Evolutionary conservation across 23 tunicate genomes (phyloP), one percentile per base, ranked within the genome.

Genomic region (Ciona savignyi): DNA sequence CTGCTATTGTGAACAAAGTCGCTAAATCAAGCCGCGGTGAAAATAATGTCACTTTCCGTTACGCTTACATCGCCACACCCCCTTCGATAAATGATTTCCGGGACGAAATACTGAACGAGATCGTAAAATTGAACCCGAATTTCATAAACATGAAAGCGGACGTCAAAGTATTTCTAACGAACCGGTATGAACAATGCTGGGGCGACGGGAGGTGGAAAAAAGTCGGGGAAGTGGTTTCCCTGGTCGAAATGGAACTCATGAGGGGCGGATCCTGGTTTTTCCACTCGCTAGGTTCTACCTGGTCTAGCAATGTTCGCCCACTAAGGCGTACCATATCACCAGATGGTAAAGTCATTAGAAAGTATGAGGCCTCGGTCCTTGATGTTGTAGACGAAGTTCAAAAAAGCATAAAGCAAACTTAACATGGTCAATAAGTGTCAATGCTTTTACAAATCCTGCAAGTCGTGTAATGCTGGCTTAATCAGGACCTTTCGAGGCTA

Each of bases 221-320:
- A 28, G 22, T 29, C 21, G 48, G 61, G 3, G 77, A 80, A 71
- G 71, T 80, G 2, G 27, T 71, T 61, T 80, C 84, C 2, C 70
- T 80, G 6, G 70, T 33, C 4, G 84, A 80, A 35, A 80, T 80
- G 84, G 84, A 80, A 71, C 6, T 80, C 25, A 70, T 80, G 75
- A 6, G 2, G 3, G 21, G 70, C 1, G 71, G 84, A 23, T 25
- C 61, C 20, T 71, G 71, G 71, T 71, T 80, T 63, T 80, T 80
- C 32, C 61, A 32, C 31, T 80, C 84, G 23, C 28, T 51, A 1
- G 70, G 70, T 2, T 80, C 84, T 9, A 80, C 84, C 25, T 80
- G 76, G 76, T 80, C 84, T 1, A 71, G 62, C 19, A 80, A 71
- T 30, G 34, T 80, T 6, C 70, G 62, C 21, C 75, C 74, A 1